Conservation (phyloP, 2,113 vertebrate species). For the Grallaria varia region DNA sequence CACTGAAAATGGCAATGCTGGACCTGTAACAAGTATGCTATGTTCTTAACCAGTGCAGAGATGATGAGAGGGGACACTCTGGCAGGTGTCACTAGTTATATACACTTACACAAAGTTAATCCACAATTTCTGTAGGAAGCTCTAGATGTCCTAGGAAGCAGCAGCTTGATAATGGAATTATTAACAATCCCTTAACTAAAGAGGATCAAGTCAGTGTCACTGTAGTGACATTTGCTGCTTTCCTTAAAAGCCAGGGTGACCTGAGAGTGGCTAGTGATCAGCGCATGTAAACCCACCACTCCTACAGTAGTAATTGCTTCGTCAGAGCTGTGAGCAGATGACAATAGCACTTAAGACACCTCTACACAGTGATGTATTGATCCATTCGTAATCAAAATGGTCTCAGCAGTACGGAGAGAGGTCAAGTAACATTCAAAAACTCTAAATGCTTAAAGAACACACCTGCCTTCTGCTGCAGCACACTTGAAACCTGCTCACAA, state of each 20-base stretch:
- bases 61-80: background rate
- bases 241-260: conserved; percentile 82
- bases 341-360: conserved; percentile 91
- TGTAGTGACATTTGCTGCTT: conserved; percentile 84
- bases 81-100: background rate
- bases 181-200: conserved; percentile 47
- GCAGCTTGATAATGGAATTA: conserved; percentile 34
- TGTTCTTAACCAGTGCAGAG: background rate
- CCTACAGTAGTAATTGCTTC: conserved; percentile 85
- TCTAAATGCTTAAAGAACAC: conserved; percentile 44
- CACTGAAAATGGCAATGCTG: background rate
- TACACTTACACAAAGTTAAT: background rate
- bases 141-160: background rate
- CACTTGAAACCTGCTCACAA: background rate
- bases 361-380: conserved; percentile 85
- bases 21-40: background rate
- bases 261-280: conserved; percentile 76
- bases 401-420: conserved; percentile 50
- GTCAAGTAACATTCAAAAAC: conserved; percentile 60
- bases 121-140: background rate
- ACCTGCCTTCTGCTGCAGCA: background rate
- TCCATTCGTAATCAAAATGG: conserved; percentile 82
- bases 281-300: conserved; percentile 70
- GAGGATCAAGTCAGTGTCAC: conserved; percentile 74
- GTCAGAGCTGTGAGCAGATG: conserved; percentile 81